Base-by-base conservation (phyloP, 2,113 vertebrate species). In the Phaethon lepturus region DNA sequence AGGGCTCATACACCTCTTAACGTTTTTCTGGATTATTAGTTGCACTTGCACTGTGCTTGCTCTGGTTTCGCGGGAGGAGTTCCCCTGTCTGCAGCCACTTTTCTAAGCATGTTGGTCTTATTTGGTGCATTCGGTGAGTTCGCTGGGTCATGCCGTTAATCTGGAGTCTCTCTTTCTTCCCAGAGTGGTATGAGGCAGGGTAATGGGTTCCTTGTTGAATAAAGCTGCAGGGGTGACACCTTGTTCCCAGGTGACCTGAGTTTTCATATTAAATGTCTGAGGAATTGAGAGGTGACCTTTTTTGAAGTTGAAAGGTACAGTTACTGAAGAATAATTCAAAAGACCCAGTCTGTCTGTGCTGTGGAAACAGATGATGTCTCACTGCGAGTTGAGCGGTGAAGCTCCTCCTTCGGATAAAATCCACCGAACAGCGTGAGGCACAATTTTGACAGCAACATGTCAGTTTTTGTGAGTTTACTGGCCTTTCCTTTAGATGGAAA, bases 41-140 rank as follows among this genome's bases (percentile, higher is more conserved):
- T 69, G 53, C 29, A 4, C 31, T 68, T 53, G 24, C 17, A 19
- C 23, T 0, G 0, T 19, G 28, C 83, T 82, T 9, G 0, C 9
- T 4, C 1, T 15, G 45, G 11, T 11, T 88, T 68, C 58, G 44
- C 2, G 3, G 67, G 62, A 67, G 44, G n/a, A 64, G 26, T 49
- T 75, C 62, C 52, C 28, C 44, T 56, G 26, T 47, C 58, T 83
- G 76, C 58, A 93, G 72, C 22, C 17, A 2, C 83, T 49, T 49
- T 24, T 49, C 50, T 8, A 29, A 67, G 42, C 40, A 13, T 0
- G 2, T 40, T 55, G 59, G 10, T 31, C 17, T 64, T 11, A 6
- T 12, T 74, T 11, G 40, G 12, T 31, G 17, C 47, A 5, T 42
- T 42, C 72, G 55, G 67, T 1, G 9, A 84, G 63, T 66, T 93